Evolutionary conservation across 2,888 invertebrate genomes (phyloP).

Genomic region (Spilarctia lutea): DNA sequence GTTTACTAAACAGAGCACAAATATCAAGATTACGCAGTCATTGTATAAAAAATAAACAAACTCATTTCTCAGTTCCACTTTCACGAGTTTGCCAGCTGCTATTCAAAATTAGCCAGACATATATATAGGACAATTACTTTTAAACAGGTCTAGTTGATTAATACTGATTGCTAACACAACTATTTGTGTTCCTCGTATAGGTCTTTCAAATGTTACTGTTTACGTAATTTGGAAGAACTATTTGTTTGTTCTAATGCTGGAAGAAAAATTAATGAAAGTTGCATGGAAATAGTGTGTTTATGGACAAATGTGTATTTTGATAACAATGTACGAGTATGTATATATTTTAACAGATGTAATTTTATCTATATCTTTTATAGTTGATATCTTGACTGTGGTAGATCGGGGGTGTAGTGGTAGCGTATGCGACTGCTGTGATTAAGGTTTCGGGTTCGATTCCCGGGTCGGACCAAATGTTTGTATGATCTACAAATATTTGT

Average conservation of each 20-base stretch:
- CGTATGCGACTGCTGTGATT: too few species aligned
- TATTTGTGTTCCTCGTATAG: background rate
- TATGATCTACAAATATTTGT: too few species aligned
- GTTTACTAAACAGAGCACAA: background rate
- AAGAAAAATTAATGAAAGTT: too few species aligned
- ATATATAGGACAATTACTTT: background rate
- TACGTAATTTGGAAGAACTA: background rate
- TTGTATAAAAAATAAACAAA: conserved; percentile 2
- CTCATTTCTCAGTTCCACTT: background rate
- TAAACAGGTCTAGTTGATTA: background rate
- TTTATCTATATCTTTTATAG: too few species aligned
- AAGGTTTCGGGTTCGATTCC: too few species aligned
- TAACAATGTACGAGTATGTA: too few species aligned
- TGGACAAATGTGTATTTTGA: too few species aligned
- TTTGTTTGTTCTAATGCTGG: background rate
- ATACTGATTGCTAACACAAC: background rate
- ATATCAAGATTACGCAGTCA: background rate
- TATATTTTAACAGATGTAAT: too few species aligned
- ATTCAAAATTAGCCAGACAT: background rate
- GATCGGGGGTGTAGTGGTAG: too few species aligned
- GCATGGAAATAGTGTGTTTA: too few species aligned
- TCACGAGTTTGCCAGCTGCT: background rate
- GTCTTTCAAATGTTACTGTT: background rate
- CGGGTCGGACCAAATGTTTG: too few species aligned
- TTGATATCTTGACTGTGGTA: too few species aligned